Evolutionary conservation across 1,140 invertebrate species (phyloP).

Genomic region (Nylanderia fulva): DNA sequence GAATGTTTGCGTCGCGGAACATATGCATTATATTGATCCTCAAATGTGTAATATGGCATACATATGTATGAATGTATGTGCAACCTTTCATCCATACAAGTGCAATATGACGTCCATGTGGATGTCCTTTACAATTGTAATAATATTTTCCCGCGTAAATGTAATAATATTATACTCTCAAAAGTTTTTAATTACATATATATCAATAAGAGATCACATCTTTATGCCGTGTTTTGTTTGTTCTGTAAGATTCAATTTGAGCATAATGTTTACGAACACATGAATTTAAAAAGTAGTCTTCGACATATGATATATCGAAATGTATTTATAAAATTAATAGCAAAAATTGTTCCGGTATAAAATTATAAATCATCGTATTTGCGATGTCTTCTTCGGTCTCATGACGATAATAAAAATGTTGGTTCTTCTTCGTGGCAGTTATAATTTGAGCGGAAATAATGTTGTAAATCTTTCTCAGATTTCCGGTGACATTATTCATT

Average conservation of each 20-base stretch:
- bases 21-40: background rate
- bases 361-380: slow-evolving; percentile 34
- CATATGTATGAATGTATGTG: too few relatives aligned
- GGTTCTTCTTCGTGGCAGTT: slow-evolving; percentile 23
- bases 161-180: background rate
- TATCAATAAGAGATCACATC: background rate
- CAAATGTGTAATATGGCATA: background rate
- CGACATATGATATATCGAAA: slow-evolving; percentile 4
- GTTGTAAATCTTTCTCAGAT: slow-evolving; percentile 4
- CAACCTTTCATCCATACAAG: background rate
- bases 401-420: slow-evolving; percentile 9
- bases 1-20: slow-evolving; percentile 17
- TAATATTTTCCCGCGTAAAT: slow-evolving; percentile 9
- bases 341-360: slow-evolving; percentile 28
- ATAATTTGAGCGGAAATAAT: slow-evolving; percentile 44
- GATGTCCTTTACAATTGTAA: slow-evolving; percentile 2
- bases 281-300: slow-evolving; percentile 23
- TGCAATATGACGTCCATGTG: background rate
- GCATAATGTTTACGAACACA: background rate
- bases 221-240: background rate
- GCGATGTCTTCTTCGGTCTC: too few relatives aligned
- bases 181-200: background rate
- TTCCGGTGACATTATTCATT: background rate
- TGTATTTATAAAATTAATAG: slow-evolving; percentile 26
- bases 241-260: background rate